Evolutionary conservation across 2,888 invertebrate species (phyloP), one percentile per base, ranked within the genome.

Genomic region (Volucella bombylans): DNA sequence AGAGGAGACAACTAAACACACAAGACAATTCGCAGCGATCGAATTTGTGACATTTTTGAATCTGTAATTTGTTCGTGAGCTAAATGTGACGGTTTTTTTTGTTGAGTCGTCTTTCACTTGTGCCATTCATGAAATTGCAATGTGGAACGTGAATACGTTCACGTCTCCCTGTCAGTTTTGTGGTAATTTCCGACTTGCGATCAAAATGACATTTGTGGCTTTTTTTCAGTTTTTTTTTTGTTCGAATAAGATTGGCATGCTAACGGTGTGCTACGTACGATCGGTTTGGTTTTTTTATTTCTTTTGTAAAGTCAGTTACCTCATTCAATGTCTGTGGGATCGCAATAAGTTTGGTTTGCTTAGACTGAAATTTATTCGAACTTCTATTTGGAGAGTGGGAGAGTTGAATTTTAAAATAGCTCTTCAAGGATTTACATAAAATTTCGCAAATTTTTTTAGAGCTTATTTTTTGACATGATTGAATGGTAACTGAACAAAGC

Each of bases 21-120:
- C 47, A 39, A 49, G 41, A 50, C 12, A 43, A 77, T 61, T 61
- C 61, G 64, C 39, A 41, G 39, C 23, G 54, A 82, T 78, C 61
- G 67, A 71, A 64, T 69, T 54, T 81, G 57, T 76, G 65, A 49
- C 76, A 76, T 69, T 69, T 69, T 64, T 59, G 68, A 61, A 59
- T 50, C 39, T 67, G 23, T 59, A 15, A 39, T 41, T 12, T 23
- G 50, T 4, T 15, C 18, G 31, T 11, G 10, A 23, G 57, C 47
- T 12, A 47, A 52, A 49, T 67, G 45, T 71, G 69, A 15, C 45
- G 47, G 11, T 8, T 11, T 39, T 45, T n/a, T 55, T 47, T 6
- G 43, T 1, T 23, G 52, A 9, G 15, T 45, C 8, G 41, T 31
- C 31, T 31, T 12, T 67, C 39, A 68, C 52, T 76, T 38, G 59